A percentile compares a stretch with the other conserved stretches of the same genome.
Conservation (phyloP, 2,797 vertebrate species). For the Tamandua tetradactyla region DNA sequence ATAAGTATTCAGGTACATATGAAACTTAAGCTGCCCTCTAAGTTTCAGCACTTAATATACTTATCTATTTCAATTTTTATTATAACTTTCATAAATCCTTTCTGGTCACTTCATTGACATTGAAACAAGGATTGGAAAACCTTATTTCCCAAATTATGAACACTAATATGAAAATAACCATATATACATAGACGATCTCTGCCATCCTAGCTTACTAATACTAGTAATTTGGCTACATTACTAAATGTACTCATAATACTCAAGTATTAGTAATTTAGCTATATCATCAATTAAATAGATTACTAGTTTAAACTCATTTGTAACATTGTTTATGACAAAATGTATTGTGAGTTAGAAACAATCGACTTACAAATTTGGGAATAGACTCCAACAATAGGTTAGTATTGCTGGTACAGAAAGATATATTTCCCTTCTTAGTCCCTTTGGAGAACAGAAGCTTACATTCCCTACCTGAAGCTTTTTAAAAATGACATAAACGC, state of each 20-base stretch:
- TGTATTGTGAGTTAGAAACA: slow-evolving; percentile 47
- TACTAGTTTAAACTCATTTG: not conserved
- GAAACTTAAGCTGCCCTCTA: slow-evolving; percentile 40
- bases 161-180: slow-evolving; percentile 37
- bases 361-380: slow-evolving; percentile 26
- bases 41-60: slow-evolving; percentile 44
- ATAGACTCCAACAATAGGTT: not conserved
- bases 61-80: slow-evolving; percentile 38
- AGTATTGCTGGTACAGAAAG: slow-evolving; percentile 10
- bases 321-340: slow-evolving; percentile 38
- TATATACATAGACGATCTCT: not conserved
- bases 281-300: slow-evolving; percentile 43
- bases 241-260: too few species aligned
- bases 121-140: slow-evolving; percentile 38
- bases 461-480: slow-evolving; percentile 26
- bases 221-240: not conserved
- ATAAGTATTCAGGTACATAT: slow-evolving; percentile 36
- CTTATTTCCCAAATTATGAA: slow-evolving; percentile 12
- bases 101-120: slow-evolving; percentile 46
- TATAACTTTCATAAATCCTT: slow-evolving; percentile 41
- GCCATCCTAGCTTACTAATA: slow-evolving; percentile 11
- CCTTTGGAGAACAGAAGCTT: not conserved
- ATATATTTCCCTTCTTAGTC: not conserved
- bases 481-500: slow-evolving; percentile 44
- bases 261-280: slow-evolving; percentile 53